phyloP scores from a whole-genome alignment of 2,113 vertebrate species.

The Gadus chalcogrammus region DNA sequence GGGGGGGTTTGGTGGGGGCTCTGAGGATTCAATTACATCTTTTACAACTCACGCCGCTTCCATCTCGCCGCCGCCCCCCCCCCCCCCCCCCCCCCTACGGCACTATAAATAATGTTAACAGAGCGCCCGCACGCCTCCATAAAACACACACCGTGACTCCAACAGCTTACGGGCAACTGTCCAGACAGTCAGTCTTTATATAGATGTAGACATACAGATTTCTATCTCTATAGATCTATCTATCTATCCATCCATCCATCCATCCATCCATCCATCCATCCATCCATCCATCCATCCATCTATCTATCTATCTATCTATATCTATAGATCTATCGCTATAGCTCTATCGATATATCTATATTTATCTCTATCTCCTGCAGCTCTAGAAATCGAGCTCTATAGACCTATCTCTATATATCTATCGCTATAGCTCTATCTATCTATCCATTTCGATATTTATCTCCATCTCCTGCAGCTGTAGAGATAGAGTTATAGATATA shows the following conservation, averaged over 20 bases:
- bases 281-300: constrained; percentile 23
- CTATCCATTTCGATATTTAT: background rate
- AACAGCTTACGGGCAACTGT: constrained; percentile 46
- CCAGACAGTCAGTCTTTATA: constrained; percentile 25
- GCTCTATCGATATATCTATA: no score
- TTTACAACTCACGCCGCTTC: constrained; percentile 55
- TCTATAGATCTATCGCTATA: no score
- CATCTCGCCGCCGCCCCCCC: constrained; percentile 41
- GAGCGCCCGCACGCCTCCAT: constrained; percentile 8
- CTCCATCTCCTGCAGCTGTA: no score
- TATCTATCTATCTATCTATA: no score
- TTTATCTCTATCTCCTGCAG: no score
- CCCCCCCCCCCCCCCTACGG: constrained; percentile 51
- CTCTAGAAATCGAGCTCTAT: no score
- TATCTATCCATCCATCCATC: background rate
- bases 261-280: no score
- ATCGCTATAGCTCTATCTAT: no score
- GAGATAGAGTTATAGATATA: no score
- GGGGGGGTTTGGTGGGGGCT: background rate
- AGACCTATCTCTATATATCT: no score
- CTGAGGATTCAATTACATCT: constrained; percentile 65
- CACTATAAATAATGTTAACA: constrained; percentile 60
- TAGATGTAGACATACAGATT: no score
- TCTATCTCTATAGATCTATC: no score
- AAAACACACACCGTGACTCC: constrained; percentile 20